Conservation (phyloP, 2,888 invertebrate genomes). For the Eupithecia abbreviata region DNA sequence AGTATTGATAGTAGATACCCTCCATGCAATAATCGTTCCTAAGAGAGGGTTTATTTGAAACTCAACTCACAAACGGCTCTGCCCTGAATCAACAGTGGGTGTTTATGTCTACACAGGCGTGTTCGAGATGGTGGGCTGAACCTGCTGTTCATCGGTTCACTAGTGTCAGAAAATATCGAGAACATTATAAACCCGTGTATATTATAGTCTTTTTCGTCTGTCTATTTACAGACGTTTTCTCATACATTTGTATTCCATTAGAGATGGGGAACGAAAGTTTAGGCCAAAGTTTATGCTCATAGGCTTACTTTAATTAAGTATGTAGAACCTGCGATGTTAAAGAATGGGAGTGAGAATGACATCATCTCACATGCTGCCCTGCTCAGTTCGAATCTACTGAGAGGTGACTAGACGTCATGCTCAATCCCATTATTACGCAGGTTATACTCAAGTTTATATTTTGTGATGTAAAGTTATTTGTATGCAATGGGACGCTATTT, state of each 20-base stretch:
- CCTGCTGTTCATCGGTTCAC: too few relatives aligned
- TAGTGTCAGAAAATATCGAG: too few relatives aligned
- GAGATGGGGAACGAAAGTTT: background rate
- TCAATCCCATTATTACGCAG: background rate
- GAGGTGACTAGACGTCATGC: background rate
- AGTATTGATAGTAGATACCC: too few relatives aligned
- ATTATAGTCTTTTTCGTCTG: background rate
- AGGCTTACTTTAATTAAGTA: background rate
- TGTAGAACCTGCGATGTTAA: background rate
- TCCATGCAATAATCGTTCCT: too few relatives aligned
- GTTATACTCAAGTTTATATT: background rate
- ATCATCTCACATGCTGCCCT: background rate
- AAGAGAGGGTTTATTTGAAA: too few relatives aligned
- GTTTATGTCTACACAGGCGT: too few relatives aligned
- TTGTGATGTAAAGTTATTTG: background rate
- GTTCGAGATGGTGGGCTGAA: too few relatives aligned
- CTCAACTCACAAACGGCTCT: too few relatives aligned
- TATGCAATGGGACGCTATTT: background rate
- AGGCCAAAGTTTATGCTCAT: background rate
- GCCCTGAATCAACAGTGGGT: too few relatives aligned
- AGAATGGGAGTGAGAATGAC: background rate
- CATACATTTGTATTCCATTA: background rate
- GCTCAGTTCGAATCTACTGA: background rate
- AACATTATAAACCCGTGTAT: background rate
- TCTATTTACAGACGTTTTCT: slow-evolving; percentile 6